Base-by-base conservation (phyloP, 2,888 invertebrate genomes). In the Meteorus colon region DNA sequence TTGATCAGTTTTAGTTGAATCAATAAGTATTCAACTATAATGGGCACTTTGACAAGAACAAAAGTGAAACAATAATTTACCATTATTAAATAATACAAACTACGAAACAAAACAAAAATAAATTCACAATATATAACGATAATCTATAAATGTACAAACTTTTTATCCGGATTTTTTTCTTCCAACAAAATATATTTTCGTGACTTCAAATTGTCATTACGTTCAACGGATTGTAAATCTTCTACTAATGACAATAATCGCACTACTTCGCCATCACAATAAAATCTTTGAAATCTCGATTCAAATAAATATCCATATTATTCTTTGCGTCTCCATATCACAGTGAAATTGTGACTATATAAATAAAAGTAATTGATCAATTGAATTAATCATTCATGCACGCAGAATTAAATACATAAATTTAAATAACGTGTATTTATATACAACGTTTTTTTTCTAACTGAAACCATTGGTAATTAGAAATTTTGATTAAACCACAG, bases 301-400 rank as follows among this genome's bases (percentile, higher is more conserved):
- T 51, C 34, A 8, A 70, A 59, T 37, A 10, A 59, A 70, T 71
- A 59, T n/a, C 19, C 19, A 24, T 55, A 51, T 74, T 63, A 70
- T 74, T 55, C 48, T 73, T 73, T 69, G 74, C 31, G 12, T 41
- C 62, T 59, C 41, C 63, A 69, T 79, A 77, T 77, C 79, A 70
- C 77, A 76, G 77, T 78, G 72, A 78, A 76, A 75, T 77, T 66
- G 77, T 77, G 77, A 79, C 69, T 77, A 69, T n/a, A 24, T 51
- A n/a, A 63, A n/a, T 70, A 6, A 59, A 34, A 27, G 27, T 27
- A 69, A 78, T 71, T 60, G 66, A 73, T 63, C 37, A 69, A 55
- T 27, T 60, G 67, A 71, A 55, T 27, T 59, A 71, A 71, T 68
- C 70, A 19, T 31, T 5, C 65, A 66, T 75, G 62, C 19, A 69